Percentiles rank a stretch among this genome's conserved stretches.
Evolutionary conservation across 1,140 invertebrate genomes (phyloP).

Genomic region (Drosophila miranda): DNA sequence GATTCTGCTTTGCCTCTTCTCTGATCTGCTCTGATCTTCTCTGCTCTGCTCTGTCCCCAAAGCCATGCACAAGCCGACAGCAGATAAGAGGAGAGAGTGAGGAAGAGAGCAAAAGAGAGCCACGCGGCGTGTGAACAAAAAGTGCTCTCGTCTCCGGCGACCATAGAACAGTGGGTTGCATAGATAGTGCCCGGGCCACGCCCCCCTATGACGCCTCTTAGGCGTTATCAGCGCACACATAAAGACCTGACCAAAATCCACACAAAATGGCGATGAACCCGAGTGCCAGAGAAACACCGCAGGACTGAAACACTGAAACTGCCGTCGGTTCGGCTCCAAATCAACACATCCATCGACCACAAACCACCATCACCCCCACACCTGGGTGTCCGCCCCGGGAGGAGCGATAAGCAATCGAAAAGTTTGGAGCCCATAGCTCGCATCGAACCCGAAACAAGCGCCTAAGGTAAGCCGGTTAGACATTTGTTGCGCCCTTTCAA

Average conservation of each 20-base stretch:
- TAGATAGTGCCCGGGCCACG: slow-evolving; percentile 47
- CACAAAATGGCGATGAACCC: slow-evolving; percentile 76
- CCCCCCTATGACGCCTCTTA: slow-evolving; percentile 65
- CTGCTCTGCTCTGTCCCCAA: slow-evolving; percentile 1
- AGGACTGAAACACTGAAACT: slow-evolving; percentile 28
- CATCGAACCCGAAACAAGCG: slow-evolving; percentile 61
- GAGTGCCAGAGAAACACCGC: slow-evolving; percentile 68
- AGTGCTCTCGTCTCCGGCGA: too few species aligned
- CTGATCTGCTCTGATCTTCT: slow-evolving; percentile 11
- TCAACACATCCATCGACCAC: background rate
- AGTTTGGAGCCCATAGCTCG: slow-evolving; percentile 42
- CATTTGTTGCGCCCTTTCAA: too few species aligned
- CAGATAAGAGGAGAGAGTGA: too few species aligned
- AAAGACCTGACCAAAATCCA: slow-evolving; percentile 76
- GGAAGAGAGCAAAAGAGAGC: slow-evolving; percentile 9
- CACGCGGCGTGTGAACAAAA: too few species aligned
- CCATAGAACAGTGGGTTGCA: slow-evolving; percentile 15
- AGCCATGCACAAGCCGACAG: too few species aligned
- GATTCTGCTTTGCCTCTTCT: slow-evolving; percentile 55
- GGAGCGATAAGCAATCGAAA: slow-evolving; percentile 38
- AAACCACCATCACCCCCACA: background rate
- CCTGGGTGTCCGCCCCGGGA: background rate
- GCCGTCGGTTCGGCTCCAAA: slow-evolving; percentile 12
- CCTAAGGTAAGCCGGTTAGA: slow-evolving; percentile 61
- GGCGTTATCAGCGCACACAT: slow-evolving; percentile 68